Percentiles rank a stretch among this genome's conserved stretches.
These are phyloP conservation scores for Rhinella marina DNA, from an alignment of 2,797 vertebrate genomes.

Conservation along the genomic window DNA sequence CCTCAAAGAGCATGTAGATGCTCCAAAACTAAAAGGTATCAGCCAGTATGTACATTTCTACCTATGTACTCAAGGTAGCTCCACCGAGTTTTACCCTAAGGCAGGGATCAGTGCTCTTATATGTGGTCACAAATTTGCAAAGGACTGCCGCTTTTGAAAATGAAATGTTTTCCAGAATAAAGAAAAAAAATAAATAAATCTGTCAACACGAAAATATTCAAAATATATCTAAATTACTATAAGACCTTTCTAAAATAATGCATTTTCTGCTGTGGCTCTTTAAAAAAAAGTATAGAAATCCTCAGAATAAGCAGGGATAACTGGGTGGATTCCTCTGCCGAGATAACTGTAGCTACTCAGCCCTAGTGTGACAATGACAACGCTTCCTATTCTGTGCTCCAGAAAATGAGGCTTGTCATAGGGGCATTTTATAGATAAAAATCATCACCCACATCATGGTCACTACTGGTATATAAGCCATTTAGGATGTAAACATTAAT, in stretches of 20 bases:
- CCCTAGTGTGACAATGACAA: background rate
- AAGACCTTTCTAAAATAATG: constrained; percentile 8
- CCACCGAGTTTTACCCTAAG: background rate
- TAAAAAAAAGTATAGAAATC: background rate
- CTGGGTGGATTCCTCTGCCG: background rate
- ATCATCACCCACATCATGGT: background rate
- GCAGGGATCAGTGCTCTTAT: no score
- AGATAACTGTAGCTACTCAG: background rate
- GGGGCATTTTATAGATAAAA: background rate
- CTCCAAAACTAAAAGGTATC: constrained; percentile 18
- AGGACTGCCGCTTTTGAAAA: background rate
- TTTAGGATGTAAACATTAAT: background rate
- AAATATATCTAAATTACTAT: constrained; percentile 1
- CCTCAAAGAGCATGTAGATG: background rate
- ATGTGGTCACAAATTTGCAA: background rate
- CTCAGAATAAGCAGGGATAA: background rate
- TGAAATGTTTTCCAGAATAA: background rate
- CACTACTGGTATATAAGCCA: background rate
- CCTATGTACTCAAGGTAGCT: background rate
- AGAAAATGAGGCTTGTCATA: background rate
- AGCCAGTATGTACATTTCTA: background rate
- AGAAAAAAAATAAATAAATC: background rate
- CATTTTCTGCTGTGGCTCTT: background rate
- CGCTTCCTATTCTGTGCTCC: background rate
- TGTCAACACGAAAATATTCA: background rate